Base-by-base conservation (phyloP, 1,140 invertebrate species). In the Formica selysi region DNA sequence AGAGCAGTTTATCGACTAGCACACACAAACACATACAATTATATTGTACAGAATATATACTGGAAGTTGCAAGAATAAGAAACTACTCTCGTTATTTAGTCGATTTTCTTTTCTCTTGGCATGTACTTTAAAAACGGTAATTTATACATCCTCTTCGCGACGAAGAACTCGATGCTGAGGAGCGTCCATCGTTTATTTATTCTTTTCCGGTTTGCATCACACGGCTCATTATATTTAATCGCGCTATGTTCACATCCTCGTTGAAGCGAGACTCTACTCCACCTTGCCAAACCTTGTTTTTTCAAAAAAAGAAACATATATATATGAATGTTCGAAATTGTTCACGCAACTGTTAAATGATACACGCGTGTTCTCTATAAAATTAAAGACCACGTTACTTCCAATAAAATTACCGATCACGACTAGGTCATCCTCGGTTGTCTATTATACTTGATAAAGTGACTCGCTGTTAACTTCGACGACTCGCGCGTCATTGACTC, bases 171-270 rank as follows among this genome's bases (percentile, higher is more conserved):
- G 26, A 70, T 11, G n/a, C 64, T 13, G 11, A 71, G 68, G 59
- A 84, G 59, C 36, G 41, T 48, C 71, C 22, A 38, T 61, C n/a
- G 38, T 6, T 70, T 84, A 74, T 61, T 51, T 84, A 71, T 64
- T 51, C 38, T 29, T 79, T 65, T 65, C 61, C 29, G 41, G 61
- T 65, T 65, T 65, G 61, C 76, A 62, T 65, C 29, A 38, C n/a
- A 32, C n/a, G 16, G 19, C 41, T 79, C 29, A 65, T 79, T 51
- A 79, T 79, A 65, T 65, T 79, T 79, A 79, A 79, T 65, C 29
- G 61, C 19, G 6, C 51, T 51, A n/a, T 26, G 38, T 78, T 8
- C 7, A 29, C 22, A 36, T 78, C 76, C 16, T 65, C 76, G 8
- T 19, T 11, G 19, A 79, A 19, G 61, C 29, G 19, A 65, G 29